A percentile compares a stretch with the other conserved stretches of the same genome.
Evolutionary conservation across 2,113 vertebrate species (phyloP).

Genomic region (Alethe diademata): DNA sequence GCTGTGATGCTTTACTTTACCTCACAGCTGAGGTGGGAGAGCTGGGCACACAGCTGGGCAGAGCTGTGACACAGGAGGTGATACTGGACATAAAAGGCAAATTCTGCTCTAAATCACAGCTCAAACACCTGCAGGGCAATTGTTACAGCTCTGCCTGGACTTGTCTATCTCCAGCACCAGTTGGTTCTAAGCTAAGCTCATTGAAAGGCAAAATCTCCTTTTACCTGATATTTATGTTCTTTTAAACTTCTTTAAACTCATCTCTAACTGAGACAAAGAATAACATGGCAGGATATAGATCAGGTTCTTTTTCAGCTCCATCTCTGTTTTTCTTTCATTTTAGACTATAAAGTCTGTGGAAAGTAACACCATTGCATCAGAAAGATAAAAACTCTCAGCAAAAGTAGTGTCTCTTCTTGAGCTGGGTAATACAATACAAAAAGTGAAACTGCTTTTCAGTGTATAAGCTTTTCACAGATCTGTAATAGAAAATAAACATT

Average conservation of each 20-base stretch:
- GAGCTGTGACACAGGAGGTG: neutral
- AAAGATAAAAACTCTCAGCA: neutral
- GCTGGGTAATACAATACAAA: neutral
- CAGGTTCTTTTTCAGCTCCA: neutral
- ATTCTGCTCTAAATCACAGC: neutral
- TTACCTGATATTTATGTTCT: neutral
- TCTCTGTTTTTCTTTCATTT: neutral
- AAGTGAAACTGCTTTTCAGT: neutral
- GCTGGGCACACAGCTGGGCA: neutral
- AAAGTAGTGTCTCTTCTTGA: neutral
- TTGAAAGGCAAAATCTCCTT: neutral
- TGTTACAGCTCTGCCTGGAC: neutral
- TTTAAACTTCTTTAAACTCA: neutral
- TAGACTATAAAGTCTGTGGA: neutral
- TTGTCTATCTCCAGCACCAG: neutral
- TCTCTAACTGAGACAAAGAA: neutral
- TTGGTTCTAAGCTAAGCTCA: neutral
- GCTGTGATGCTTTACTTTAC: neutral
- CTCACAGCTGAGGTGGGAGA: neutral
- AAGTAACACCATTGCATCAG: neutral
- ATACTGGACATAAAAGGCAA: neutral
- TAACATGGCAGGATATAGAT: neutral
- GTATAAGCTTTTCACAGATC: neutral
- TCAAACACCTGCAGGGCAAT: slow-evolving; percentile 19
- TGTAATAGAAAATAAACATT: neutral